Conservation (phyloP, 2,797 vertebrate genomes). For the Alca torda region DNA sequence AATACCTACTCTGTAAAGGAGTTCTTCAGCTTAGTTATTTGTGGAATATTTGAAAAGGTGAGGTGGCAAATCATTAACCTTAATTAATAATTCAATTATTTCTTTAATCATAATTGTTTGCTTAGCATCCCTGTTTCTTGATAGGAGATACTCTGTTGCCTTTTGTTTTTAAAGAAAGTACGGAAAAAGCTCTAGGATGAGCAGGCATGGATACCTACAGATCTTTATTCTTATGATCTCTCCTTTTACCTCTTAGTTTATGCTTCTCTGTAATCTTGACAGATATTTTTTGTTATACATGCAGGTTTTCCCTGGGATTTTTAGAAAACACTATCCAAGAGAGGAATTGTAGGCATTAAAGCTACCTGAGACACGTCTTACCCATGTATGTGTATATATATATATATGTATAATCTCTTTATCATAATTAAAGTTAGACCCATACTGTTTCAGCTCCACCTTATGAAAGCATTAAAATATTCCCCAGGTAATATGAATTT, state of each 20-base stretch:
- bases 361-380: not conserved
- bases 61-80: not conserved
- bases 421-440: not conserved
- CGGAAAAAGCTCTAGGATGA: not conserved
- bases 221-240: not conserved
- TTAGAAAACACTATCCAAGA: not conserved
- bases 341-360: not conserved
- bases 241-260: not conserved
- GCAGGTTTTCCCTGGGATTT: not conserved
- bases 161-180: not conserved
- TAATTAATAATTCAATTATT: not conserved
- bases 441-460: not conserved
- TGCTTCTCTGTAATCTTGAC: not conserved
- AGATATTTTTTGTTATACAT: not conserved
- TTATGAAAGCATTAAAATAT: not conserved
- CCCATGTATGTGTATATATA: fast-evolving
- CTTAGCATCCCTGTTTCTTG: not conserved
- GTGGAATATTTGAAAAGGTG: not conserved
- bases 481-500: not conserved
- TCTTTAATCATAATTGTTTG: not conserved
- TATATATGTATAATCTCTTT: not conserved
- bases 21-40: not conserved
- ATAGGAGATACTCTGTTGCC: not conserved
- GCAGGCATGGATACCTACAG: not conserved
- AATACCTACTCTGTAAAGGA: not conserved